phyloP scores from a whole-genome alignment of 92 coral and sea anemone genomes.

The Epizoanthus scotinus region DNA sequence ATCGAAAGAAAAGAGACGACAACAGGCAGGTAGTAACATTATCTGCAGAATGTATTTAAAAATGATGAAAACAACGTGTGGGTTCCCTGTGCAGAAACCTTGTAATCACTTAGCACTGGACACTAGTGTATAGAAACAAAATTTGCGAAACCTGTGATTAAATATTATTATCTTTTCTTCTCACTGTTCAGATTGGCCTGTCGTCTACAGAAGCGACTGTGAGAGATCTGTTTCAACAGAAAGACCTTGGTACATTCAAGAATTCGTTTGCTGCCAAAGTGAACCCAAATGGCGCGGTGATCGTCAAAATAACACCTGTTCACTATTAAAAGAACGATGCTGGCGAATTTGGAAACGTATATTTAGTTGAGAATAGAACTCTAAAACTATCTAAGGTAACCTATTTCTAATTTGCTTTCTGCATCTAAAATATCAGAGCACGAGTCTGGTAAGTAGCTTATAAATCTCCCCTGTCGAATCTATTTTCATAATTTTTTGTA shows the following conservation, averaged over 20 bases:
- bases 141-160: background rate
- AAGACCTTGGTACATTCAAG: slow-evolving; percentile 24
- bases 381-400: background rate
- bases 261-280: slow-evolving; percentile 25
- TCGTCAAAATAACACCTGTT: slow-evolving; percentile 13
- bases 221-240: slow-evolving; percentile 33
- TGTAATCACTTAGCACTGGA: background rate
- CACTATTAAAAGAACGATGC: background rate
- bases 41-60: too few species aligned
- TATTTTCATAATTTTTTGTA: too few species aligned
- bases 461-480: too few species aligned
- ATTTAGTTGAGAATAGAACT: background rate
- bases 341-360: background rate
- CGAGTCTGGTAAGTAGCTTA: too few species aligned
- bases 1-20: too few species aligned
- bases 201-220: slow-evolving; percentile 17
- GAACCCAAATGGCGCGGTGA: slow-evolving; percentile 30
- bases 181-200: slow-evolving; percentile 12
- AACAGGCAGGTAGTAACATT: too few species aligned
- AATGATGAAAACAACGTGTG: too few species aligned
- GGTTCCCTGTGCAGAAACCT: too few species aligned
- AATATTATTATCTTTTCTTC: background rate
- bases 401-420: too few species aligned
- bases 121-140: background rate
- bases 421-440: too few species aligned